Percentiles rank a stretch among this genome's conserved stretches.
Evolutionary conservation across 2,888 invertebrate genomes (phyloP).

Genomic region (Eupithecia centaureata): DNA sequence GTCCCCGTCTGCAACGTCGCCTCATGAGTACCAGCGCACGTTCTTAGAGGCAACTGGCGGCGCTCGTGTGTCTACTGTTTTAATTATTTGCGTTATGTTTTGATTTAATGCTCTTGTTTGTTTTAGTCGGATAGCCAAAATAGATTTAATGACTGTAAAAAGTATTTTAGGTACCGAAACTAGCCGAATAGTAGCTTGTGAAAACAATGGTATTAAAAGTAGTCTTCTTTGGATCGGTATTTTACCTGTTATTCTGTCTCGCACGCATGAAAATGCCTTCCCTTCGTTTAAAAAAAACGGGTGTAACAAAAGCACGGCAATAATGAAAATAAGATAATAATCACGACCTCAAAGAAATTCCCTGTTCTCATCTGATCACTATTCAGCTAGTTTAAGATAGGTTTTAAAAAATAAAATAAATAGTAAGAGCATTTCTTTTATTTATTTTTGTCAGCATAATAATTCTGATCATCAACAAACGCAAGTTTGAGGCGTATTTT

Average conservation of each 20-base stretch:
- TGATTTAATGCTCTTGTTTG: background rate
- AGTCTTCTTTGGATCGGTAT: too few relatives aligned
- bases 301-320: too few relatives aligned
- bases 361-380: background rate
- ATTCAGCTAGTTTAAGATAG: background rate
- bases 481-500: background rate
- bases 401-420: too few relatives aligned
- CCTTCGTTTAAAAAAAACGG: too few relatives aligned
- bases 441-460: too few relatives aligned
- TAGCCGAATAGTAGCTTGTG: background rate
- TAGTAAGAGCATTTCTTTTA: too few relatives aligned
- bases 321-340: too few relatives aligned
- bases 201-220: background rate
- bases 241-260: too few relatives aligned
- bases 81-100: background rate
- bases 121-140: background rate
- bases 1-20: slow-evolving; percentile 76
- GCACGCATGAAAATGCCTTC: too few relatives aligned
- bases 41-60: slow-evolving; percentile 76
- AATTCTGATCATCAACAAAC: background rate
- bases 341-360: too few relatives aligned
- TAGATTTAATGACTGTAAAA: too few relatives aligned
- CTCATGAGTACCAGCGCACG: slow-evolving; percentile 80
- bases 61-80: slow-evolving; percentile 60
- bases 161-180: background rate